These are phyloP conservation scores for Semotilus atromaculatus DNA, from an alignment of 2,797 vertebrate genomes.

Conservation along the genomic window DNA sequence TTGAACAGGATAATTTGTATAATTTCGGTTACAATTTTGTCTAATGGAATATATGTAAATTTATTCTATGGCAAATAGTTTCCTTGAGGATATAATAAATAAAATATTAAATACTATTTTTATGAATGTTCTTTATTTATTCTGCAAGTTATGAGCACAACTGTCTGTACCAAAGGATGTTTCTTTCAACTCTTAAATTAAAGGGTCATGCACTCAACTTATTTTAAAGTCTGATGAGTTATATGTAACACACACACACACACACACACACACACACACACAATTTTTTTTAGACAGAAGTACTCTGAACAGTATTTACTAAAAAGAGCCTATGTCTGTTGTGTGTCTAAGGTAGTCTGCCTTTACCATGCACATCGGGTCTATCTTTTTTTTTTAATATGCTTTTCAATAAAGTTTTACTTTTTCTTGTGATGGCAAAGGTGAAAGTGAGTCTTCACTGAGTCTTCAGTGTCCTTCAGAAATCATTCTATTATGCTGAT, in stretches of 20 bases:
- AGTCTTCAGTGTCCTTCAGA: neutral
- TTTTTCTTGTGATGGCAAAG: neutral
- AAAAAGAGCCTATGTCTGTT: neutral
- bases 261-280: slow-evolving; percentile 40
- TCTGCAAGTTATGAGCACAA: slow-evolving; percentile 32
- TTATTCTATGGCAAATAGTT: neutral
- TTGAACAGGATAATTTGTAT: neutral
- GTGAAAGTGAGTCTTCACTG: neutral
- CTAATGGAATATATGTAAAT: neutral
- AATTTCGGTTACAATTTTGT: slow-evolving; percentile 1
- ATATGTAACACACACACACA: slow-evolving; percentile 47
- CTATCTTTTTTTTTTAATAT: no score
- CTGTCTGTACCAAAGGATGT: slow-evolving; percentile 34
- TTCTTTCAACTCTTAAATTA: slow-evolving; percentile 66
- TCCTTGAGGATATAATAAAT: neutral
- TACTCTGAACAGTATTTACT: neutral
- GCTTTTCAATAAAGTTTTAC: no score
- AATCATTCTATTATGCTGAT: neutral
- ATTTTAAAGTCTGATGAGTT: slow-evolving; percentile 76
- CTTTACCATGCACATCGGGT: neutral
- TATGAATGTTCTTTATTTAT: neutral
- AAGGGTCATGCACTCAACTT: slow-evolving; percentile 71
- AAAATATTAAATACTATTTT: neutral
- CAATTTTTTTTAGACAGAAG: neutral
- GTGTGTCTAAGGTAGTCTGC: slow-evolving; percentile 24